Percentiles rank a stretch among this genome's conserved stretches.
phyloP scores from a whole-genome alignment of 1,140 invertebrate genomes.

The Drosophila dunni region DNA sequence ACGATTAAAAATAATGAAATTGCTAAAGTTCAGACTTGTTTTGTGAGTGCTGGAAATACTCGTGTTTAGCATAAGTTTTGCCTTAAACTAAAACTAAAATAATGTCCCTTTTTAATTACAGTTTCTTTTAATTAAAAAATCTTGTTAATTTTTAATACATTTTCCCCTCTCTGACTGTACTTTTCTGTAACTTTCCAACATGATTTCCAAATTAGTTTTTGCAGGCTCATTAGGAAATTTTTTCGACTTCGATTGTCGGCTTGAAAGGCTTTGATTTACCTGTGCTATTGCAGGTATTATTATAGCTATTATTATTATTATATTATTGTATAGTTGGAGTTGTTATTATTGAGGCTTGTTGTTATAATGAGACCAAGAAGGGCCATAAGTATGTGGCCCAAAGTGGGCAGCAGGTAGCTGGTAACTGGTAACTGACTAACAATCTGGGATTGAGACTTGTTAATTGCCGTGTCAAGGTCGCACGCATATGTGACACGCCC shows the following conservation, averaged over 20 bases:
- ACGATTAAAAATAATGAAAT: no score
- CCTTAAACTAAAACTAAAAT: no score
- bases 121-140: no score
- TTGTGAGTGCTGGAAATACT: no score
- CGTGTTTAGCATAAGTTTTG: no score
- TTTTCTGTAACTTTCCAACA: background rate
- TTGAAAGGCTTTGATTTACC: slow-evolving; percentile 56
- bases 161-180: background rate
- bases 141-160: no score
- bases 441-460: slow-evolving; percentile 45
- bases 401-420: slow-evolving; percentile 14
- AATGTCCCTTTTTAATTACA: no score
- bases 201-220: slow-evolving; percentile 21
- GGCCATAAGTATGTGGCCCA: slow-evolving; percentile 40
- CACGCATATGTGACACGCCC: slow-evolving; percentile 36
- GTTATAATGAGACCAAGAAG: slow-evolving; percentile 61
- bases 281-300: slow-evolving; percentile 33
- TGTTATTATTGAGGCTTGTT: slow-evolving; percentile 44
- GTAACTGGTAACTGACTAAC: slow-evolving; percentile 12
- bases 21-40: no score
- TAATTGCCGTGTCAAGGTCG: slow-evolving; percentile 72
- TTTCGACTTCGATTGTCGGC: slow-evolving; percentile 43
- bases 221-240: slow-evolving; percentile 41
- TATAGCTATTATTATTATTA: slow-evolving; percentile 26
- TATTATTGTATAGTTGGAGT: slow-evolving; percentile 22